Evolutionary conservation across 2,888 invertebrate species (phyloP).

Genomic region (Rapana venosa): DNA sequence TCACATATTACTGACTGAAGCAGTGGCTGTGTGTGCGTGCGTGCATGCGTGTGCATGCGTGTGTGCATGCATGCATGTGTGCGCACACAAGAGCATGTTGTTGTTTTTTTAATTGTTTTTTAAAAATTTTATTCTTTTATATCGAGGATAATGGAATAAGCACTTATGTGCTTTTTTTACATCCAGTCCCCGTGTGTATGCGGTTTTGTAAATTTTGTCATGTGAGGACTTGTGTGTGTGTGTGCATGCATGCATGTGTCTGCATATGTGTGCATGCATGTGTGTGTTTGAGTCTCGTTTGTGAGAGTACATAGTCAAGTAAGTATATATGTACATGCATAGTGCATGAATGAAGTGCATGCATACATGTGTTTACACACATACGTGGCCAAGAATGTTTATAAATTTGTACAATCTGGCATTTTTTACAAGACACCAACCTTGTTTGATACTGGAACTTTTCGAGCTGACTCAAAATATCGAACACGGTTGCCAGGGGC

Average conservation of each 20-base stretch:
- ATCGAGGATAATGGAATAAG: too few relatives aligned
- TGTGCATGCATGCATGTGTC: too few relatives aligned
- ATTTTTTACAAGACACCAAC: not conserved
- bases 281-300: accelerated
- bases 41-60: not conserved
- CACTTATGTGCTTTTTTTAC: too few relatives aligned
- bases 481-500: constrained; percentile 92
- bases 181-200: too few relatives aligned
- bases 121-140: too few relatives aligned
- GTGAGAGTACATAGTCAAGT: not conserved
- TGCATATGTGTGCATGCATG: not conserved
- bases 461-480: constrained; percentile 89
- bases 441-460: constrained; percentile 82
- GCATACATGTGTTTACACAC: not conserved
- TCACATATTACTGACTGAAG: too few relatives aligned
- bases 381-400: not conserved
- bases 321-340: not conserved
- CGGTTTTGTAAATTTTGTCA: too few relatives aligned
- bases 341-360: not conserved
- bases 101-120: too few relatives aligned
- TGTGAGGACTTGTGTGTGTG: too few relatives aligned
- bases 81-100: too few relatives aligned
- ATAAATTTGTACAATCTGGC: not conserved
- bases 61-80: not conserved
- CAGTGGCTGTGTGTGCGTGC: too few relatives aligned